Evolutionary conservation across 2,888 invertebrate genomes (phyloP).

Genomic region (Serripes groenlandicus): DNA sequence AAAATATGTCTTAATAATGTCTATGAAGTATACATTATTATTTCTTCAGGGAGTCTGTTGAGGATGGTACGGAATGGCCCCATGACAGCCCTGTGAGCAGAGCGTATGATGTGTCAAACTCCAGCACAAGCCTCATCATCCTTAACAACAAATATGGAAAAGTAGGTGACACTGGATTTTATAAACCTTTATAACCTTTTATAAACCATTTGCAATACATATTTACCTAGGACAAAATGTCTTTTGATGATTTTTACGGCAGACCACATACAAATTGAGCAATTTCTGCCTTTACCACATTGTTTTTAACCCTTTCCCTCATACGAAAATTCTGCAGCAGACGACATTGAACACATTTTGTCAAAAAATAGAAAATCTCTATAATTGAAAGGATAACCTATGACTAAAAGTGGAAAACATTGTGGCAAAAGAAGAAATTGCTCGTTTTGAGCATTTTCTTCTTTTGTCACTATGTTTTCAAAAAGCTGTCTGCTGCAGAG

Average conservation of each 20-base stretch:
- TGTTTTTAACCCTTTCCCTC: too few relatives aligned
- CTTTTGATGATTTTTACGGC: neutral
- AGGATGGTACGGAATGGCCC: conserved; percentile 79
- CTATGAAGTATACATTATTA: neutral
- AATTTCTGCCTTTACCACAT: too few relatives aligned
- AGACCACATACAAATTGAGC: too few relatives aligned
- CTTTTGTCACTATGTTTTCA: neutral
- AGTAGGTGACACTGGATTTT: conserved; percentile 66
- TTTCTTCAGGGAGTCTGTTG: conserved; percentile 70
- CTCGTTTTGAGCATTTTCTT: neutral
- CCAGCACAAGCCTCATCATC: conserved; percentile 78
- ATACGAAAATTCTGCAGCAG: too few relatives aligned
- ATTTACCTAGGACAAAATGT: neutral
- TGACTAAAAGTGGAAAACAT: neutral
- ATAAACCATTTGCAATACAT: too few relatives aligned
- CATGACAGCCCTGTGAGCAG: conserved; percentile 76
- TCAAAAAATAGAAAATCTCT: too few relatives aligned
- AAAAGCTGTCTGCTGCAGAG: neutral
- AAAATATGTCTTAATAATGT: too few relatives aligned
- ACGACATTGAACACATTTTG: too few relatives aligned
- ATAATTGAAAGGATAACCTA: too few relatives aligned
- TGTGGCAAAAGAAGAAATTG: neutral
- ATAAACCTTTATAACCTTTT: too few relatives aligned
- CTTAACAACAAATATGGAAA: conserved; percentile 77
- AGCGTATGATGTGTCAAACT: conserved; percentile 78